Conservation (phyloP, 2,888 invertebrate genomes). For the Margaritifera margaritifera region DNA sequence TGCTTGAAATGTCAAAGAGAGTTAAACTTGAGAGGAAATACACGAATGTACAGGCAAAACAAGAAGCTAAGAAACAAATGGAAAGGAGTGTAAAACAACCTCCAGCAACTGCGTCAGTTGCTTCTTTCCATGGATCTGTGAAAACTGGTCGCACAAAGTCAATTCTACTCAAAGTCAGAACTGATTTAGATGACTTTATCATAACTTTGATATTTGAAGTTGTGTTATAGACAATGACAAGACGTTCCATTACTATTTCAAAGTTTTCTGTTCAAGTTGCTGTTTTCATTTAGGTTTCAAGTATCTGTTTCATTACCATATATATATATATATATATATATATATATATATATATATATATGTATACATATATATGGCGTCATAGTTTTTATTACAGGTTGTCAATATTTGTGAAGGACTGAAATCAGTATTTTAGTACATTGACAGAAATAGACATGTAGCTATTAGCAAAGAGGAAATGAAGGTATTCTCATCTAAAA, state of each 20-base stretch:
- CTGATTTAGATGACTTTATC: conserved; percentile 33
- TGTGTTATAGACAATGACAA: too few relatives aligned
- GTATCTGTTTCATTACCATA: too few relatives aligned
- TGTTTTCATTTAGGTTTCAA: too few relatives aligned
- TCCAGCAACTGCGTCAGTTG: conserved; percentile 15
- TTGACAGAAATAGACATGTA: conserved; percentile 47
- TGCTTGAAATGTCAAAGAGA: conserved; percentile 42
- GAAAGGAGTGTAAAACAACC: conserved; percentile 23
- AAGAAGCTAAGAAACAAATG: conserved; percentile 18
- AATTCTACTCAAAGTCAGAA: conserved; percentile 44
- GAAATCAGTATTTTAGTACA: conserved; percentile 49
- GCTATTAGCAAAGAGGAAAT: conserved; percentile 46
- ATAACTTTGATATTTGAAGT: not conserved
- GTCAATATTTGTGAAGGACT: conserved; percentile 54
- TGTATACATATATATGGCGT: too few relatives aligned
- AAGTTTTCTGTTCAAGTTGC: too few relatives aligned
- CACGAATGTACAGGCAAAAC: conserved; percentile 34
- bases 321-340: too few relatives aligned
- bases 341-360: too few relatives aligned
- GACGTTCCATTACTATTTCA: too few relatives aligned
- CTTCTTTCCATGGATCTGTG: conserved; percentile 30
- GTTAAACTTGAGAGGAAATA: conserved; percentile 42
- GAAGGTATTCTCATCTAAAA: conserved; percentile 29
- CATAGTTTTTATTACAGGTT: conserved; percentile 37
- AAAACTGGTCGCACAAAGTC: conserved; percentile 42